Base-by-base conservation (phyloP, 2,113 vertebrate genomes). In the Paralichthys olivaceus region DNA sequence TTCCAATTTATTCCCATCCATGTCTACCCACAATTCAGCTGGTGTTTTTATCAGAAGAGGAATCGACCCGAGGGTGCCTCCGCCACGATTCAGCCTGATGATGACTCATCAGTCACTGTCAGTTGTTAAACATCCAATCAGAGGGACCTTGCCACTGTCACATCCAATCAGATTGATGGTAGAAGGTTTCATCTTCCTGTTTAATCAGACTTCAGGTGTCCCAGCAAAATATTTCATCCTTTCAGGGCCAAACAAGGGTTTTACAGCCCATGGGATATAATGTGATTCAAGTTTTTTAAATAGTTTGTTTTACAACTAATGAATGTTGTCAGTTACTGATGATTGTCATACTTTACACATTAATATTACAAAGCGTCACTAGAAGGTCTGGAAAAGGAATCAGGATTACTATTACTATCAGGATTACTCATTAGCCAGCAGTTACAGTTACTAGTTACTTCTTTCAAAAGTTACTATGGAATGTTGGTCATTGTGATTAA, bases 81-180 rank as follows among this genome's bases (percentile, higher is more conserved):
- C 12, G 20, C 66, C 32, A 4, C 23, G 49, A 68, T n/a, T 47
- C 64, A 29, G 34, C 58, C 70, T 26, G 49, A 20, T 75, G 75
- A 84, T 86, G 79, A 80, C 72, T 91, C 92, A 92, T 92, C 89
- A 80, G 81, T 93, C 85, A 91, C 75, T 91, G 90, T 92, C 88
- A 76, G 59, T 51, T 66, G 87, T 89, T 93, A 90, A 90, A 87
- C 58, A 72, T 91, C 86, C 90, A 93, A 92, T 94, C 93, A 88
- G 66, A 56, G 80, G 81, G 86, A 93, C 91, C 90, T 93, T 92
- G 92, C 61, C 72, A 55, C 63, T 85, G 89, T 90, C 91, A 84
- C 23, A 25, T 89, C 84, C 85, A 70, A 72, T 71, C 66, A 32
- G 55, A 90, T 83, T 91, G 89, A 93, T 93, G 83, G 81, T 8